These are phyloP conservation scores for Python bivittatus DNA, from an alignment of 2,113 vertebrate genomes.

Conservation along the genomic window DNA sequence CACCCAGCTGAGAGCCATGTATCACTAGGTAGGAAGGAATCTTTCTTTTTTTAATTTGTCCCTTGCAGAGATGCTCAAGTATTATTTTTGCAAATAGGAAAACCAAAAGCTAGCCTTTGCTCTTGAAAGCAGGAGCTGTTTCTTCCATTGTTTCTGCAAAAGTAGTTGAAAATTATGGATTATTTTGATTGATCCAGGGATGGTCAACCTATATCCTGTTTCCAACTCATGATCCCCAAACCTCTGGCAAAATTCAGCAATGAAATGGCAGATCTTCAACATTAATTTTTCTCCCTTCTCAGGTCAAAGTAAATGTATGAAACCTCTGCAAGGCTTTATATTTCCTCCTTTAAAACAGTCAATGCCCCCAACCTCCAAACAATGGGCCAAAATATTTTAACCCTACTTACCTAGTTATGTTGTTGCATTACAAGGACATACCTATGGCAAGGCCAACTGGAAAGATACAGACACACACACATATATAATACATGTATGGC, in stretches of 20 bases:
- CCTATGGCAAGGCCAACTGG: neutral
- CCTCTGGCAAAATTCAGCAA: neutral
- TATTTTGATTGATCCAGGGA: neutral
- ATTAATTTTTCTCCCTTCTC: neutral
- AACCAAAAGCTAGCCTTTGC: neutral
- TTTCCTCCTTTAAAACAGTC: neutral
- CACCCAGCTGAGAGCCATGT: neutral
- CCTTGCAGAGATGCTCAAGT: neutral
- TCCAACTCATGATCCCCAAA: neutral
- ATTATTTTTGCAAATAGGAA: neutral
- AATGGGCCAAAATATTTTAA: neutral
- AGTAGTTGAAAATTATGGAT: neutral
- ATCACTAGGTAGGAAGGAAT: neutral
- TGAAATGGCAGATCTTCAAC: neutral
- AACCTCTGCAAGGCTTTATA: neutral
- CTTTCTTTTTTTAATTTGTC: neutral
- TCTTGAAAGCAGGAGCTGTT: neutral
- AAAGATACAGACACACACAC: neutral
- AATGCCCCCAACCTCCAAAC: neutral
- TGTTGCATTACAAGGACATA: neutral
- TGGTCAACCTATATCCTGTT: neutral
- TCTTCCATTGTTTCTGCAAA: neutral
- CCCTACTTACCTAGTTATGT: neutral
- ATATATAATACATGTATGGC: neutral
- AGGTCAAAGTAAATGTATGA: neutral